Conservation (phyloP, 2,797 vertebrate species). For the Apodemus agrarius region DNA sequence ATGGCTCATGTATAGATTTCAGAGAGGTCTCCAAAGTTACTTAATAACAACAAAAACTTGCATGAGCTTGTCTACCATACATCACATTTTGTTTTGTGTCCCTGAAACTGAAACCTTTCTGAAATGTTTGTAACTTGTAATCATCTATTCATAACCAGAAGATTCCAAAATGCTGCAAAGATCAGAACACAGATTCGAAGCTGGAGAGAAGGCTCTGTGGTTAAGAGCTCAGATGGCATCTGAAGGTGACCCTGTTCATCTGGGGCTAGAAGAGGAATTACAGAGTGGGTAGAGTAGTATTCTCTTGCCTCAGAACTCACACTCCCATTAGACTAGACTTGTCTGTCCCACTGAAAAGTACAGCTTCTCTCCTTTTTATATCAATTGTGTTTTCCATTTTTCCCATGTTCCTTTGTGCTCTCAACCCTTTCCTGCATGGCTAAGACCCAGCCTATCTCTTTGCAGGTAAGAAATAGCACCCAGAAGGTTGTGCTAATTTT, state of each 20-base stretch:
- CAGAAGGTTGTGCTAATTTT: too few species aligned
- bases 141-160: background rate
- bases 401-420: background rate
- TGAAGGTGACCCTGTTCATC: background rate
- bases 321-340: background rate
- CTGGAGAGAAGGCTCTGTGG: background rate
- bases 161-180: background rate
- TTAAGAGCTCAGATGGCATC: background rate
- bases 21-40: slow-evolving; percentile 57
- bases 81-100: slow-evolving; percentile 11
- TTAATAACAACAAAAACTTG: slow-evolving; percentile 64
- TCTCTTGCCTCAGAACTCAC: background rate
- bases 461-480: background rate
- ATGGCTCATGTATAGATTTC: slow-evolving; percentile 28
- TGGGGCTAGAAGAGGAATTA: too few species aligned
- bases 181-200: background rate
- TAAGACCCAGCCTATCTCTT: background rate
- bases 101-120: slow-evolving; percentile 17
- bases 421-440: too few species aligned
- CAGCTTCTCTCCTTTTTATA: too few species aligned
- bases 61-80: slow-evolving; percentile 38
- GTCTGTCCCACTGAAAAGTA: rapidly evolving
- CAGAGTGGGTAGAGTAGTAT: rapidly evolving
- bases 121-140: background rate
- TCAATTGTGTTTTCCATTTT: background rate